These are phyloP conservation scores for Gymnogyps californianus DNA, from an alignment of 2,113 vertebrate species.

Conservation along the genomic window DNA sequence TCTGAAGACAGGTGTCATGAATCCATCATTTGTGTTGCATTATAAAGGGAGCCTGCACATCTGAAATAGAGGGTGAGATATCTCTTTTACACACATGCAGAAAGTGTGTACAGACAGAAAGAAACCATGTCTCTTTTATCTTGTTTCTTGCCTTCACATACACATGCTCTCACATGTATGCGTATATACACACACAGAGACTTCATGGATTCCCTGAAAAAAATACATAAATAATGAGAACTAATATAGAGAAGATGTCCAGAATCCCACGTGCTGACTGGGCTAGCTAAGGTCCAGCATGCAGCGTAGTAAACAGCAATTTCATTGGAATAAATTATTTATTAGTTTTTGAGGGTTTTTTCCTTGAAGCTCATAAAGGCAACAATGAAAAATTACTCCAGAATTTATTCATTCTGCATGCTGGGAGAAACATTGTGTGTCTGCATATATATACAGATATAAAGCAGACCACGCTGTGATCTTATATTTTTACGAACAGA, in stretches of 20 bases:
- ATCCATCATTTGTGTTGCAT: not conserved
- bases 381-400: conserved; percentile 20
- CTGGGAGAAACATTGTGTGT: not conserved
- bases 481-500: not conserved
- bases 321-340: conserved; percentile 22
- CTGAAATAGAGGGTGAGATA: not conserved
- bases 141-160: not conserved
- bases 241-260: not conserved
- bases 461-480: conserved; percentile 17
- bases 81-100: not conserved
- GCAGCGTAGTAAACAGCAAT: not conserved
- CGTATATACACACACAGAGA: not conserved
- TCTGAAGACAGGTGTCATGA: not conserved
- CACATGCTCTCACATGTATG: not conserved
- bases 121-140: fast-evolving
- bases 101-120: not conserved
- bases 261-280: not conserved
- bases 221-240: not conserved
- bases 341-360: not conserved
- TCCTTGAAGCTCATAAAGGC: not conserved
- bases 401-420: not conserved
- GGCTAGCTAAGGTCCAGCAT: not conserved
- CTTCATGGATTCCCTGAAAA: not conserved
- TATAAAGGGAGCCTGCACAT: not conserved
- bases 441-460: not conserved